phyloP scores from a whole-genome alignment of 23 tunicate species.

The Styela plicata region DNA sequence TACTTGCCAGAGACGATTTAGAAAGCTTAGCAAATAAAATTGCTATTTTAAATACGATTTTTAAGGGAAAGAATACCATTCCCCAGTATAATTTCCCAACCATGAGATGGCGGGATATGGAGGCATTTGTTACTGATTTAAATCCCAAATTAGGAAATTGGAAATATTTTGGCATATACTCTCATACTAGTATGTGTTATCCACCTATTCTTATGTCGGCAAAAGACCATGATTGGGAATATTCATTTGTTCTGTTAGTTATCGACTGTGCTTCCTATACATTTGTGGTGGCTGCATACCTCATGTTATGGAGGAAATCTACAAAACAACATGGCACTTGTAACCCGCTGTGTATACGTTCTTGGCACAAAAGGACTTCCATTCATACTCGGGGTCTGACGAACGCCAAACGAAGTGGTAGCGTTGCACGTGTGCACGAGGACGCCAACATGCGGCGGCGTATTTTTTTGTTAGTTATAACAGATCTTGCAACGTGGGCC shows the following conservation, averaged over 20 bases:
- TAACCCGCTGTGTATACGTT: neutral
- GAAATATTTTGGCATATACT: slow-evolving; percentile 11
- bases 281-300: neutral
- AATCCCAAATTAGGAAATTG: neutral
- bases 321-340: neutral
- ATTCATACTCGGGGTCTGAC: neutral
- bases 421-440: neutral
- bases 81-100: neutral
- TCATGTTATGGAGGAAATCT: neutral
- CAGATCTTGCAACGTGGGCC: neutral
- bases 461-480: neutral
- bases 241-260: neutral
- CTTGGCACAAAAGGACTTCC: neutral
- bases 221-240: slow-evolving; percentile 7
- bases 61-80: neutral
- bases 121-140: neutral
- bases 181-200: slow-evolving; percentile 5
- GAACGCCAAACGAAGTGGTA: neutral
- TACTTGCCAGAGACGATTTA: slow-evolving; percentile 6
- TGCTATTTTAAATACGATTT: neutral
- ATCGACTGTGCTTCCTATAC: neutral
- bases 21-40: slow-evolving; percentile 12
- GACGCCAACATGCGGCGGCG: neutral
- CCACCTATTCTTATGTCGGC: neutral
- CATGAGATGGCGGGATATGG: slow-evolving; percentile 4